Percentiles rank a stretch among this genome's conserved stretches.
These are phyloP conservation scores for Lymantria dispar DNA, from an alignment of 2,888 invertebrate species.

Conservation along the genomic window DNA sequence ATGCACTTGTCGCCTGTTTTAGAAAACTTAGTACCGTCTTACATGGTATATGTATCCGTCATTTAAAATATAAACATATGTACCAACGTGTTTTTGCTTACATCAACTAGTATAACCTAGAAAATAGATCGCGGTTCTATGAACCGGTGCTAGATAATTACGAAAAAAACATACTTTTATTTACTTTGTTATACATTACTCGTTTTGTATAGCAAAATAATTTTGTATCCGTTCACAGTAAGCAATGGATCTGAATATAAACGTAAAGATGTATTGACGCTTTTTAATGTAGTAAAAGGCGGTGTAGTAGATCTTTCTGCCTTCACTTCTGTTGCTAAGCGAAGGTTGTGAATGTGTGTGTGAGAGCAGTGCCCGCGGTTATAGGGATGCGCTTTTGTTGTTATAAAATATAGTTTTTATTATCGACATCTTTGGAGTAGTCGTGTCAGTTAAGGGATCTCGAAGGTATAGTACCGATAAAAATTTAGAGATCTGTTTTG, in stretches of 20 bases:
- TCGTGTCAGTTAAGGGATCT: no score
- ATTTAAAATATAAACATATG: constrained; percentile 62
- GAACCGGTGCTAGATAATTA: constrained; percentile 42
- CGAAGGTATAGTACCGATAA: no score
- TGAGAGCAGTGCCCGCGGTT: constrained; percentile 66
- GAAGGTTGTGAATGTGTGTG: constrained; percentile 53
- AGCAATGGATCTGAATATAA: constrained; percentile 32
- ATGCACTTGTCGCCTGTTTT: constrained; percentile 61
- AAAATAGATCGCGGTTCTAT: constrained; percentile 65
- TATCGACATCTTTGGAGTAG: no score
- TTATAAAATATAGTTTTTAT: constrained; percentile 12
- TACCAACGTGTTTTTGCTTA: constrained; percentile 64
- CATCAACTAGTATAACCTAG: constrained; percentile 64
- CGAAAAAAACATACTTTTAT: background rate
- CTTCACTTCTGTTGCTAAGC: constrained; percentile 76
- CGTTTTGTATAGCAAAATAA: background rate
- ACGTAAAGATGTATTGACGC: constrained; percentile 12
- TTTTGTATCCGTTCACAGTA: background rate
- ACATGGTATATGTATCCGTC: constrained; percentile 67
- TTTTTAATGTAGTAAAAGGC: constrained; percentile 31
- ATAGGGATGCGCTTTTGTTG: constrained; percentile 42
- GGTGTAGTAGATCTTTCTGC: constrained; percentile 67
- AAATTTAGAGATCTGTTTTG: no score
- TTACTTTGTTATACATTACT: constrained; percentile 27
- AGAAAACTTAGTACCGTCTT: constrained; percentile 59